A percentile compares a stretch with the other conserved stretches of the same genome.
Evolutionary conservation across 2,113 vertebrate species (phyloP).

Genomic region (Malurus elegans): DNA sequence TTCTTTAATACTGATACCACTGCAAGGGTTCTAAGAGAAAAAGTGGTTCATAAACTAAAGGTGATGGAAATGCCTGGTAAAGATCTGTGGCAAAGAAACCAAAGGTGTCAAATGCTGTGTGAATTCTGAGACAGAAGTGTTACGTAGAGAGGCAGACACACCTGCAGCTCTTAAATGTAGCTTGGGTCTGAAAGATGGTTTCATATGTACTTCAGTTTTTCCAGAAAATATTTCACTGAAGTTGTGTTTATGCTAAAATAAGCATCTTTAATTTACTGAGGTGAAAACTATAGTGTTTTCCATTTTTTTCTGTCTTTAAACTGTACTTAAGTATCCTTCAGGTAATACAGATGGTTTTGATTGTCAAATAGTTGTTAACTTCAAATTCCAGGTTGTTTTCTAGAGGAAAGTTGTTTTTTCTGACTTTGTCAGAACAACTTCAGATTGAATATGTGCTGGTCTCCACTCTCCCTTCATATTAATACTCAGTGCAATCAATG

Average conservation of each 20-base stretch:
- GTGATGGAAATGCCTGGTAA: not conserved
- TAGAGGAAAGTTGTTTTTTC: not conserved
- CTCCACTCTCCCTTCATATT: not conserved
- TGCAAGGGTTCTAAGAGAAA: not conserved
- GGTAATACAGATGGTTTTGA: not conserved
- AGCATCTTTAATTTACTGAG: not conserved
- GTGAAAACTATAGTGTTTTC: not conserved
- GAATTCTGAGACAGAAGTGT: not conserved
- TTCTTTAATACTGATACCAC: not conserved
- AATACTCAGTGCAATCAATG: not conserved
- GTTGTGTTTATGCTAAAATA: not conserved
- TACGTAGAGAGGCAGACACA: not conserved
- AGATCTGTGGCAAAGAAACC: not conserved
- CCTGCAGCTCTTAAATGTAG: not conserved
- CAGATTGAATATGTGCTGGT: not conserved
- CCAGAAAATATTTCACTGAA: not conserved
- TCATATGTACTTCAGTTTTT: not conserved
- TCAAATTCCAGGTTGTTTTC: not conserved
- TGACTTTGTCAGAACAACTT: not conserved
- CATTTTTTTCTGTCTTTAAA: not conserved
- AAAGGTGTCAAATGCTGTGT: not conserved
- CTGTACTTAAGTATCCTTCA: not conserved
- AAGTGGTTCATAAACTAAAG: not conserved
- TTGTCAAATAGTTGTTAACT: not conserved
- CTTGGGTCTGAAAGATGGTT: not conserved